phyloP scores from a whole-genome alignment of 2,888 invertebrate genomes.

The Norana najaformis region DNA sequence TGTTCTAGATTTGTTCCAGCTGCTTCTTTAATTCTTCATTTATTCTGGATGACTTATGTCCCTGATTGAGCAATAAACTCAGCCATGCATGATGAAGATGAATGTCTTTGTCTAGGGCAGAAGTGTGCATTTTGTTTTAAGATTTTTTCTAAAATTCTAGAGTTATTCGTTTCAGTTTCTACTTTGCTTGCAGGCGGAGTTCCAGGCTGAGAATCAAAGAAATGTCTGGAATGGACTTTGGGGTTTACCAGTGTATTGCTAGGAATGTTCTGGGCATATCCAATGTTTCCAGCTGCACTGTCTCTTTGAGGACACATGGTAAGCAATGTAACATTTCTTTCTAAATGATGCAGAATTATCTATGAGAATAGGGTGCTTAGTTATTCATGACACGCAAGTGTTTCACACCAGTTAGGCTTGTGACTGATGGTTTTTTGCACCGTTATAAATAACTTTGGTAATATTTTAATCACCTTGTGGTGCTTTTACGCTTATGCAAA shows the following conservation, averaged over 20 bases:
- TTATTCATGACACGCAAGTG: not conserved
- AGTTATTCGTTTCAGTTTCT: not conserved
- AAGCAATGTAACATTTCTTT: not conserved
- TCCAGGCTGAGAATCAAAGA: not conserved
- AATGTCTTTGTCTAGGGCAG: not conserved
- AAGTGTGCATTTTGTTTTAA: not conserved
- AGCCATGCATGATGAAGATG: not conserved
- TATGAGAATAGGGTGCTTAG: not conserved
- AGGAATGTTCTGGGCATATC: slow-evolving; percentile 14
- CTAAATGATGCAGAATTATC: not conserved
- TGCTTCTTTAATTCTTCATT: not conserved
- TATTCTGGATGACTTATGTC: not conserved
- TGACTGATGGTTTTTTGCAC: too few relatives aligned
- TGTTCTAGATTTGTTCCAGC: not conserved
- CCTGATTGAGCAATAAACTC: too few relatives aligned
- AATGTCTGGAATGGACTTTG: not conserved
- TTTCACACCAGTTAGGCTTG: too few relatives aligned
- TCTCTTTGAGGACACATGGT: not conserved
- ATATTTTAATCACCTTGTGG: too few relatives aligned
- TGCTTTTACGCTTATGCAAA: not conserved
- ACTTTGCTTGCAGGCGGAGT: slow-evolving; percentile 15
- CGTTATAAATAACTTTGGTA: too few relatives aligned
- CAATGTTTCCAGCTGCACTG: slow-evolving; percentile 20
- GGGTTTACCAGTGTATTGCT: slow-evolving; percentile 4
- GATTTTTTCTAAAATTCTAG: not conserved